These are phyloP conservation scores for Prunella fulvescens DNA, from an alignment of 2,113 vertebrate species.

Conservation along the genomic window DNA sequence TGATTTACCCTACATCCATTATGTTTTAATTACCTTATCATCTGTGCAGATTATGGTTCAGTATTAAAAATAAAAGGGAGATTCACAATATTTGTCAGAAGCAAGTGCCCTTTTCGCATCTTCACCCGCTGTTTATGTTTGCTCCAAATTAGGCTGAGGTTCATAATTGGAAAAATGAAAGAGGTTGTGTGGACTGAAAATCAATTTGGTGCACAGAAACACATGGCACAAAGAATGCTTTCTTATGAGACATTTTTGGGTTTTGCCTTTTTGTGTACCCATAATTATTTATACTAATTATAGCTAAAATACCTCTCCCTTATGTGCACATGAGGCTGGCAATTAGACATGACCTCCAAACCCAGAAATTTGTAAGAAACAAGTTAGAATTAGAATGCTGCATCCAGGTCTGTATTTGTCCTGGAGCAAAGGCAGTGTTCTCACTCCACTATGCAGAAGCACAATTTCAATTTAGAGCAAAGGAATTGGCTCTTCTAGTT, in stretches of 20 bases:
- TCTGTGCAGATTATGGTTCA: constrained; percentile 17
- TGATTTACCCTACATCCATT: constrained; percentile 1
- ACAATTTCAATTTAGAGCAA: background rate
- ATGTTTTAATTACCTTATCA: constrained; percentile 22
- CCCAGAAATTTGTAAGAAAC: background rate
- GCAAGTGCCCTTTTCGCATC: background rate
- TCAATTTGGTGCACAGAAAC: background rate
- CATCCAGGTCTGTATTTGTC: background rate
- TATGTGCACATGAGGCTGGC: background rate
- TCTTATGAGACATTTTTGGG: background rate
- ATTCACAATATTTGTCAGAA: background rate
- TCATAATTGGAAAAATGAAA: background rate
- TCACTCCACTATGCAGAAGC: background rate
- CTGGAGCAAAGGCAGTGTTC: background rate
- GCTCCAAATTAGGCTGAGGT: background rate
- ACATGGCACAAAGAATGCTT: background rate
- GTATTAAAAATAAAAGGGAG: background rate
- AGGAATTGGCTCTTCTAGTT: background rate
- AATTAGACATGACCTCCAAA: background rate
- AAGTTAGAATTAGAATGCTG: background rate
- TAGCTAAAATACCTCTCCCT: background rate
- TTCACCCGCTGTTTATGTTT: constrained; percentile 7
- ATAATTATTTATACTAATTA: constrained; percentile 8
- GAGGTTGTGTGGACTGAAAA: background rate
- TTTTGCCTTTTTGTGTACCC: background rate